Conservation (phyloP, 2,888 invertebrate species). For the Caenorhabditis doughertyi region DNA sequence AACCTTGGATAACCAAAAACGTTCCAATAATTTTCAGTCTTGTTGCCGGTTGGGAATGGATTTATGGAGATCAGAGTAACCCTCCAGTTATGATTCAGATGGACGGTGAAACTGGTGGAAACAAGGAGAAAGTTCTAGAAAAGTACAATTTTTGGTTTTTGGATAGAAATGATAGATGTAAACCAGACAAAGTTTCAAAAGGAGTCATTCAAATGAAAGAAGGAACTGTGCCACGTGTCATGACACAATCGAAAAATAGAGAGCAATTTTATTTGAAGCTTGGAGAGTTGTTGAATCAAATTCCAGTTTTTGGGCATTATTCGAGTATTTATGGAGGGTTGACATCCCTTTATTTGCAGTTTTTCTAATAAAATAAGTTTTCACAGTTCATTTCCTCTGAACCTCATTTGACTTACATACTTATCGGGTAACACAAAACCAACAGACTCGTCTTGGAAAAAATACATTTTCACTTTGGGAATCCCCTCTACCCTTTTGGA, state of each 20-base stretch:
- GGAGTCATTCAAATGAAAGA: constrained; percentile 61
- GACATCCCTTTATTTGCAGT: constrained; percentile 71
- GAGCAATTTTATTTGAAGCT: constrained; percentile 70
- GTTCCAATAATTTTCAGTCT: constrained; percentile 71
- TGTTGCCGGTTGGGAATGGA: constrained; percentile 77
- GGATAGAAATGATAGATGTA: constrained; percentile 64
- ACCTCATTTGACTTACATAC: no score
- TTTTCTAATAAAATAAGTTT: constrained; percentile 25
- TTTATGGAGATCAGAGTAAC: constrained; percentile 73
- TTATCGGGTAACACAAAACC: no score
- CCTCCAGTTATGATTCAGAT: constrained; percentile 75
- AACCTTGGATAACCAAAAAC: no score
- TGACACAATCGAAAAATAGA: constrained; percentile 69
- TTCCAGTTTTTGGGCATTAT: constrained; percentile 74
- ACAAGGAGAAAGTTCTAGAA: constrained; percentile 67
- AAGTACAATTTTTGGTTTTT: constrained; percentile 76
- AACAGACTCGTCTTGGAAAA: no score
- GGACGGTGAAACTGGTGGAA: constrained; percentile 77
- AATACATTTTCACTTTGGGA: background rate
- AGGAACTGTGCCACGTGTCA: constrained; percentile 70
- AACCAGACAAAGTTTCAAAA: constrained; percentile 57
- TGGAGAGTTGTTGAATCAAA: constrained; percentile 71
- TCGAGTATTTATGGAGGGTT: constrained; percentile 76
- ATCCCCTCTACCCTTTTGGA: background rate
- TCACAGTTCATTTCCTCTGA: background rate